Percentiles rank a stretch among this genome's conserved stretches.
Evolutionary conservation across 2,888 invertebrate species (phyloP).

Genomic region (Torymus texanus): DNA sequence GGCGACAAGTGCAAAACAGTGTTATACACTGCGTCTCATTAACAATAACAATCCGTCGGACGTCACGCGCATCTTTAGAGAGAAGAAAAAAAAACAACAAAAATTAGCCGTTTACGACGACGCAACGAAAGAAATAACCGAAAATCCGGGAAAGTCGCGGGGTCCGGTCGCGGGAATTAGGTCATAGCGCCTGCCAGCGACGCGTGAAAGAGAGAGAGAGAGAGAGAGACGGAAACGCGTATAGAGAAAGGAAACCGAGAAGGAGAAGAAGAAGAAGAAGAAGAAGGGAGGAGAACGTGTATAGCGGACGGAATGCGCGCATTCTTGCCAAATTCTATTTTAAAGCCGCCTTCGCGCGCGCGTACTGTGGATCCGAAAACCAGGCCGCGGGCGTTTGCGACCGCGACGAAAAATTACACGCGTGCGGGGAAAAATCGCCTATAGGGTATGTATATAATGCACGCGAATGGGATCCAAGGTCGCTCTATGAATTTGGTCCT

Average conservation of each 20-base stretch:
- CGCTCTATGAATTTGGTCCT: neutral
- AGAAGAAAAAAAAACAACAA: too few relatives aligned
- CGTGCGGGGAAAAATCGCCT: neutral
- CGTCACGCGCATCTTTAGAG: too few relatives aligned
- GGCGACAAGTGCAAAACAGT: too few relatives aligned
- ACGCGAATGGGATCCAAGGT: neutral
- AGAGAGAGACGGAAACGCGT: constrained; percentile 7
- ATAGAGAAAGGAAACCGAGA: neutral
- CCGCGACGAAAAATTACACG: constrained; percentile 6
- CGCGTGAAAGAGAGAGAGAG: constrained; percentile 9
- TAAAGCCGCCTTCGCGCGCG: constrained; percentile 7
- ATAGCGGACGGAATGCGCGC: constrained; percentile 44
- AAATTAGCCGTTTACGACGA: too few relatives aligned
- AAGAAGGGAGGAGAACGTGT: neutral
- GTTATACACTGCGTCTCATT: too few relatives aligned
- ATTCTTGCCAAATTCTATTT: constrained; percentile 58
- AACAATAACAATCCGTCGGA: too few relatives aligned
- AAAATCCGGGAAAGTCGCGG: constrained; percentile 24
- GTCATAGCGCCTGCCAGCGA: constrained; percentile 36
- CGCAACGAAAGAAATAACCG: neutral
- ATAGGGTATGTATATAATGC: too few relatives aligned
- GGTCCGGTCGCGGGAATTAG: constrained; percentile 24
- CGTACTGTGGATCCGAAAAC: too few relatives aligned
- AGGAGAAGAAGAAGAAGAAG: neutral
- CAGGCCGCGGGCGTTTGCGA: too few relatives aligned